A percentile compares a stretch with the other conserved stretches of the same genome.
phyloP scores from a whole-genome alignment of 2,888 invertebrate species.

The Pemphredon lugubris region DNA sequence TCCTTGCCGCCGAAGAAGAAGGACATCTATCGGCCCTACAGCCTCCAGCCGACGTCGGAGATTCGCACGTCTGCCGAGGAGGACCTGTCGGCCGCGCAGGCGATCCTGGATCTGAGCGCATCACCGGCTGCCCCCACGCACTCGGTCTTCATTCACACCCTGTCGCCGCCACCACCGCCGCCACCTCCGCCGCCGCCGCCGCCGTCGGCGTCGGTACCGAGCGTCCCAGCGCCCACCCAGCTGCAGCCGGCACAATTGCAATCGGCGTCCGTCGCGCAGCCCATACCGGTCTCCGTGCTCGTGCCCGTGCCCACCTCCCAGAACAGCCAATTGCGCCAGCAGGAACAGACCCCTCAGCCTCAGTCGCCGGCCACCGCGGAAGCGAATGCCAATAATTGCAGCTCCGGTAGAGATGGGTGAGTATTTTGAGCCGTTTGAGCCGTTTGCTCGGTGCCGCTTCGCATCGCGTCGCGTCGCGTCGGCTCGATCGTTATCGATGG shows the following conservation, averaged over 20 bases:
- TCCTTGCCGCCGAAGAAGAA: slow-evolving; percentile 95
- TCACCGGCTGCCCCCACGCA: slow-evolving; percentile 85
- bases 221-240: slow-evolving; percentile 20
- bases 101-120: slow-evolving; percentile 93
- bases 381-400: slow-evolving; percentile 55
- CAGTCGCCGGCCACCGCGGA: slow-evolving; percentile 75
- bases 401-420: slow-evolving; percentile 66
- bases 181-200: slow-evolving; percentile 67
- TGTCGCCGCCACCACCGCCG: slow-evolving; percentile 84
- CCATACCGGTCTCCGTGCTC: slow-evolving; percentile 76
- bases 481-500: too few species aligned
- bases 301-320: slow-evolving; percentile 74
- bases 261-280: slow-evolving; percentile 57
- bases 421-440: background rate
- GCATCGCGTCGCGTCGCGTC: too few species aligned
- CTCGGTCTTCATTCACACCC: slow-evolving; percentile 80
- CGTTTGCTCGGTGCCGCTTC: background rate
- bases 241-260: slow-evolving; percentile 56
- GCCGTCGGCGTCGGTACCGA: slow-evolving; percentile 29
- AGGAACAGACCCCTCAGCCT: slow-evolving; percentile 69
- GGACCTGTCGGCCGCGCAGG: slow-evolving; percentile 93
- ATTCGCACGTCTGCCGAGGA: slow-evolving; percentile 88
- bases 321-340: slow-evolving; percentile 59
- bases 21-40: slow-evolving; percentile 95
- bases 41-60: slow-evolving; percentile 81